Conservation (phyloP, 2,113 vertebrate species). For the Erythrolamprus reginae region DNA sequence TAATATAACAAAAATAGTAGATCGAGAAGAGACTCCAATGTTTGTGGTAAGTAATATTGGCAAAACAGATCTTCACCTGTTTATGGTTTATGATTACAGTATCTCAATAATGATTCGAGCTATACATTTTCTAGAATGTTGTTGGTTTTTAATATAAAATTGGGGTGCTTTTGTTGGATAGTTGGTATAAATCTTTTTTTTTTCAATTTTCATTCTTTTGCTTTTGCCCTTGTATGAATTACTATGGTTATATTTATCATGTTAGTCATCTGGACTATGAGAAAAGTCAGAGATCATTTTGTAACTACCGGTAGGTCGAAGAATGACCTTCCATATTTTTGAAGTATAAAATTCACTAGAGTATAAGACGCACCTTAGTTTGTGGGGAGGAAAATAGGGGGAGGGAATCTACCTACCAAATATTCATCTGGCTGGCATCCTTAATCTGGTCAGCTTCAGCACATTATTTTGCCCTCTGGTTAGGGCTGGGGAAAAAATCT, state of each 20-base stretch:
- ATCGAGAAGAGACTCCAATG: conserved; percentile 77
- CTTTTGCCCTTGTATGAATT: background rate
- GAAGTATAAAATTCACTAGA: no score
- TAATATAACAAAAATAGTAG: conserved; percentile 76
- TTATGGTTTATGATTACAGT: background rate
- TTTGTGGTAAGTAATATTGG: conserved; percentile 66
- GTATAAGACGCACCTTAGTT: no score
- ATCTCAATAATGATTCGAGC: background rate
- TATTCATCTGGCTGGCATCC: no score
- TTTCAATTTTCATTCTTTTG: background rate
- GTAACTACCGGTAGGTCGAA: background rate
- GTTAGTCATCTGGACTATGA: background rate
- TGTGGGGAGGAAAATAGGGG: no score
- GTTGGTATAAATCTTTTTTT: background rate
- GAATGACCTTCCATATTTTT: no score
- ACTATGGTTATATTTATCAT: background rate
- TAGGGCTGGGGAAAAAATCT: no score
- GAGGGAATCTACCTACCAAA: no score
- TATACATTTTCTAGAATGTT: background rate
- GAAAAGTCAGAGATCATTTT: background rate
- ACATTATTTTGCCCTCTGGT: no score
- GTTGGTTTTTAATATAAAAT: background rate
- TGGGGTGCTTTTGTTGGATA: background rate
- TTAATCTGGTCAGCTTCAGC: no score
- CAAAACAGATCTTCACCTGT: background rate